A percentile compares a stretch with the other conserved stretches of the same genome.
Conservation (phyloP, 92 coral and sea anemone genomes). For the Nematostella vectensis region DNA sequence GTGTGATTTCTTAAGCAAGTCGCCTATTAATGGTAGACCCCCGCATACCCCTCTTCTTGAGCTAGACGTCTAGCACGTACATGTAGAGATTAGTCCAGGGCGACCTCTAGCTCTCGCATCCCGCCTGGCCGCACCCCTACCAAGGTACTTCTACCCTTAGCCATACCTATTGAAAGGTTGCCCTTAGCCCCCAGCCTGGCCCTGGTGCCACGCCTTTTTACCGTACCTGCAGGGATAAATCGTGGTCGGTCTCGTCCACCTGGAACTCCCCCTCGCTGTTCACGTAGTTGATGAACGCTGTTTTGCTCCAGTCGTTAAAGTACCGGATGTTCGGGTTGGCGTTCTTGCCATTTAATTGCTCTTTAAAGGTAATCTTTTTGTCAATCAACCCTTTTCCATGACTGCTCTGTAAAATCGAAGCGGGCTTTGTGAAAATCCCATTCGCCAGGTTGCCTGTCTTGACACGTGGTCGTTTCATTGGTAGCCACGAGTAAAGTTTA, state of each 20-base stretch:
- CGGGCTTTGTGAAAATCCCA: conserved; percentile 41
- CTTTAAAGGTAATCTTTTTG: conserved; percentile 43
- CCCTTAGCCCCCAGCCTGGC: too few relatives aligned
- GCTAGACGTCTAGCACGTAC: too few relatives aligned
- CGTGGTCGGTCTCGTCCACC: conserved; percentile 32
- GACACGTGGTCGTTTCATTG: conserved; percentile 29
- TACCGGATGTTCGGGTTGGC: conserved; percentile 42
- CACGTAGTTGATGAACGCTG: conserved; percentile 59
- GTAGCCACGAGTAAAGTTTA: conserved; percentile 34
- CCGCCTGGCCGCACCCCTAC: too few relatives aligned
- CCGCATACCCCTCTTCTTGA: too few relatives aligned
- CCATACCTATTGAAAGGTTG: too few relatives aligned
- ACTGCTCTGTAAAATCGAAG: conserved; percentile 41
- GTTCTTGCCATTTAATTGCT: conserved; percentile 1
- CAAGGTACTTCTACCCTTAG: too few relatives aligned
- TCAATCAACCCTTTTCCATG: conserved; percentile 22
- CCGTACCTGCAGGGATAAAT: conserved; percentile 46
- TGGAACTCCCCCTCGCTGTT: conserved; percentile 52
- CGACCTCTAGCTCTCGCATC: too few relatives aligned
- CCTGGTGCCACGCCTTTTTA: too few relatives aligned
- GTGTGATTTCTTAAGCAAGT: too few relatives aligned
- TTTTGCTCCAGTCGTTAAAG: conserved; percentile 70
- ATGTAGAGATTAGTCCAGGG: too few relatives aligned
- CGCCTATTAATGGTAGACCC: too few relatives aligned
- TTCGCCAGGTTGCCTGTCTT: conserved; percentile 10